A percentile compares a stretch with the other conserved stretches of the same genome.
Evolutionary conservation across 1,140 invertebrate genomes (phyloP).

Genomic region (Calephelis nemesis): DNA sequence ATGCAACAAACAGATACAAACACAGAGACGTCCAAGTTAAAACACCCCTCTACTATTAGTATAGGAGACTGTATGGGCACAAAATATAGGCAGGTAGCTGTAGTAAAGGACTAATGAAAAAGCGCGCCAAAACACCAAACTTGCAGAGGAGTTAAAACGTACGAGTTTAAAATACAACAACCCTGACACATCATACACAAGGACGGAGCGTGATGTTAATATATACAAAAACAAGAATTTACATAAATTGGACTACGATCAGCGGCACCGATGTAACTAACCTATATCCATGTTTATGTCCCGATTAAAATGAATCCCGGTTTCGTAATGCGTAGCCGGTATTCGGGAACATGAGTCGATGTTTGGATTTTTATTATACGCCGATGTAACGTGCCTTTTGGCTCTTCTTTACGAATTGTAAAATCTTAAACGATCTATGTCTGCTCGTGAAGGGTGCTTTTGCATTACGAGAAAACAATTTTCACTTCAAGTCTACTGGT

Average conservation of each 20-base stretch:
- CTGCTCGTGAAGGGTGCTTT: too few relatives aligned
- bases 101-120: too few relatives aligned
- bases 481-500: too few relatives aligned
- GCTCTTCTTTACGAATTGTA: background rate
- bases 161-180: slow-evolving; percentile 15
- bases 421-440: too few relatives aligned
- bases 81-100: too few relatives aligned
- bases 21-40: too few relatives aligned
- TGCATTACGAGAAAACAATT: too few relatives aligned
- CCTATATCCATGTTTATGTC: slow-evolving; percentile 62
- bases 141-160: background rate
- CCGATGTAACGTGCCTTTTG: background rate
- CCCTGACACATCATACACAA: slow-evolving; percentile 14
- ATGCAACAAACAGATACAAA: too few relatives aligned
- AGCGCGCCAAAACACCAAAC: too few relatives aligned
- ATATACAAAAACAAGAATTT: slow-evolving; percentile 26
- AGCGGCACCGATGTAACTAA: slow-evolving; percentile 25
- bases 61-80: too few relatives aligned
- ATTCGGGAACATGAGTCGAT: slow-evolving; percentile 14
- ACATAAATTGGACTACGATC: slow-evolving; percentile 15
- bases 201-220: slow-evolving; percentile 15
- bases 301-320: slow-evolving; percentile 43
- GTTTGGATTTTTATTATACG: slow-evolving; percentile 3
- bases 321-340: slow-evolving; percentile 46
- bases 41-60: too few relatives aligned